phyloP scores from a whole-genome alignment of 2,113 vertebrate species.

The Cebidichthys violaceus region DNA sequence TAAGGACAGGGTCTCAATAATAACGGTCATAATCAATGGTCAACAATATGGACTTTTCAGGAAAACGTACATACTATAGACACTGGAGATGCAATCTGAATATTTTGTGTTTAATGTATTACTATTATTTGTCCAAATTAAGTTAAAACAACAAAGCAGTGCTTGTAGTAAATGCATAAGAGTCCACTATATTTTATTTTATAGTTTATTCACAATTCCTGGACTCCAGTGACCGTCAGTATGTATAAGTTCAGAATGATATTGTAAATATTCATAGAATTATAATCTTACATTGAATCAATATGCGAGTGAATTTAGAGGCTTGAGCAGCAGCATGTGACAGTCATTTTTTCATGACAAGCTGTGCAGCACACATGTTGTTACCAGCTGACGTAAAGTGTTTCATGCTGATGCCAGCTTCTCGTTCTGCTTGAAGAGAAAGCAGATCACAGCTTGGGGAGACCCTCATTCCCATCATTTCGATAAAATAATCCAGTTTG shows the following conservation, averaged over 20 bases:
- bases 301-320: neutral
- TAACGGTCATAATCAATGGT: no score
- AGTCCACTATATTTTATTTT: no score
- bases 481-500: neutral
- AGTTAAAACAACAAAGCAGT: no score
- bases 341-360: constrained; percentile 32
- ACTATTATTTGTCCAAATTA: no score
- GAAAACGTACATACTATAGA: no score
- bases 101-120: neutral
- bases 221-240: no score
- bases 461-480: constrained; percentile 1
- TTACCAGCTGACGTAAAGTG: neutral
- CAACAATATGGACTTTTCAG: no score
- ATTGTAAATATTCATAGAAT: constrained; percentile 15
- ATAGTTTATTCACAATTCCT: no score
- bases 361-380: constrained; percentile 33
- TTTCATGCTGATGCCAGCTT: constrained; percentile 13
- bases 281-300: constrained; percentile 17
- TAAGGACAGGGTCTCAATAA: no score
- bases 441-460: constrained; percentile 25
- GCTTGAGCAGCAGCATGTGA: constrained; percentile 4
- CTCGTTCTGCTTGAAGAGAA: constrained; percentile 18
- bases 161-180: no score
- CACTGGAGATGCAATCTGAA: no score
- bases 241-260: neutral